A percentile compares a stretch with the other conserved stretches of the same genome.
phyloP scores from a whole-genome alignment of 2,888 invertebrate genomes.

The Hemithea aestivaria region DNA sequence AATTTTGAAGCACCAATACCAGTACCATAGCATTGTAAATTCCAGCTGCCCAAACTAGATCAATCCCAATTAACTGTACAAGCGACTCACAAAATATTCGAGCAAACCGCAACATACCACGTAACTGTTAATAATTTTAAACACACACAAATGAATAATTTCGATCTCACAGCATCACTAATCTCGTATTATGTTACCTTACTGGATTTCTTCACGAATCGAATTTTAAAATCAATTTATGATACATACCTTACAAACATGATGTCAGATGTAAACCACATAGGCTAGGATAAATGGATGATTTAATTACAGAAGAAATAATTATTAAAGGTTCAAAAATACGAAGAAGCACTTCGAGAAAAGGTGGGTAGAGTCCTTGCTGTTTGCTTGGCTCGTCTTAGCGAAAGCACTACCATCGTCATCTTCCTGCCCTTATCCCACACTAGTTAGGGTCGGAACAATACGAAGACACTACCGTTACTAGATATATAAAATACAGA shows the following conservation, averaged over 20 bases:
- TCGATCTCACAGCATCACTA: slow-evolving; percentile 17
- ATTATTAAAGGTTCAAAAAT: background rate
- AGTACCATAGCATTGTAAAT: too few relatives aligned
- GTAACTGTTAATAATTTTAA: slow-evolving; percentile 9
- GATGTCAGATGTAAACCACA: slow-evolving; percentile 28
- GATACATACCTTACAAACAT: slow-evolving; percentile 16
- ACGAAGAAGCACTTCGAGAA: too few relatives aligned
- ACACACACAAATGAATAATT: slow-evolving; percentile 19
- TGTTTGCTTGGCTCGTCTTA: too few relatives aligned
- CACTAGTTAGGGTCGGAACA: too few relatives aligned
- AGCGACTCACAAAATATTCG: slow-evolving; percentile 12
- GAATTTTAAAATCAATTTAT: slow-evolving; percentile 24
- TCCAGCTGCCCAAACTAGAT: too few relatives aligned
- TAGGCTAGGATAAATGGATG: slow-evolving; percentile 2
- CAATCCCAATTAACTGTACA: too few relatives aligned
- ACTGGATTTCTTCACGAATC: slow-evolving; percentile 19
- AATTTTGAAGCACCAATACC: too few relatives aligned
- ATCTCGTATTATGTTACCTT: slow-evolving; percentile 24
- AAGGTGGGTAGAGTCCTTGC: too few relatives aligned
- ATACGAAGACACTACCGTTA: too few relatives aligned
- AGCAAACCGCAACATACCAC: slow-evolving; percentile 7
- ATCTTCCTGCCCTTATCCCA: too few relatives aligned
- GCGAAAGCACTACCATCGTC: too few relatives aligned
- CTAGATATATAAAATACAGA: too few relatives aligned
- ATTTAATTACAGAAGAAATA: slow-evolving; percentile 3